Conservation (phyloP, 1,140 invertebrate genomes). For the Drosophila malerkotliana region DNA sequence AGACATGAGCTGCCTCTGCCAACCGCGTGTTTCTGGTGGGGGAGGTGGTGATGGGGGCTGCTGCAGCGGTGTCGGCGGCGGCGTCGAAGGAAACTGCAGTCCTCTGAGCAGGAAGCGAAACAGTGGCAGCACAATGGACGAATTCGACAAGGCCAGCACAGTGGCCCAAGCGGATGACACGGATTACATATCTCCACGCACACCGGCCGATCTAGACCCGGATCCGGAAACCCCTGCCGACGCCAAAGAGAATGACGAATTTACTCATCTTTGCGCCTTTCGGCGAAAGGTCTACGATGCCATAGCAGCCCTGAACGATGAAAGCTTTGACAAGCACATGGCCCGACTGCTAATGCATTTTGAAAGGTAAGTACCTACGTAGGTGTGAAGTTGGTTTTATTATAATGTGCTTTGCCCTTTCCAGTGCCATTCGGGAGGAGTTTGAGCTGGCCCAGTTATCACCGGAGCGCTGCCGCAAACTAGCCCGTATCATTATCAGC, state of each 20-base stretch:
- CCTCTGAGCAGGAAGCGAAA: conserved; percentile 18
- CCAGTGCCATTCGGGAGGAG: conserved; percentile 64
- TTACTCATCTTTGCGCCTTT: conserved; percentile 55
- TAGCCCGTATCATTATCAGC: conserved; percentile 44
- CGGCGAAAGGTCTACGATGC: conserved; percentile 58
- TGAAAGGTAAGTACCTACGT: conserved; percentile 37
- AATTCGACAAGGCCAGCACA: conserved; percentile 40
- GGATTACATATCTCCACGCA: conserved; percentile 8
- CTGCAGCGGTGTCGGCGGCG: neutral
- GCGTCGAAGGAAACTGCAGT: neutral
- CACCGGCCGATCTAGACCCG: conserved; percentile 18
- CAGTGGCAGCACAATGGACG: conserved; percentile 31
- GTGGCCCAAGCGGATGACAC: conserved; percentile 27
- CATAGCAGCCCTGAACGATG: conserved; percentile 61
- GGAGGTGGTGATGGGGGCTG: neutral
- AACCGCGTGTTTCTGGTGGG: conserved; percentile 13
- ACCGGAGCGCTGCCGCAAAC: conserved; percentile 42
- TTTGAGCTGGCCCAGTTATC: conserved; percentile 54
- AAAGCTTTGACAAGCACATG: conserved; percentile 59
- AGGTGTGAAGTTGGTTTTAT: conserved; percentile 6
- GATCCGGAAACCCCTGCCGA: conserved; percentile 2
- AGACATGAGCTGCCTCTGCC: conserved; percentile 32
- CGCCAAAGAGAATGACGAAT: conserved; percentile 29
- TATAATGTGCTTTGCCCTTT: neutral
- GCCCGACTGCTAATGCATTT: conserved; percentile 54